phyloP scores from a whole-genome alignment of 2,888 invertebrate genomes.

The Oscheius sp. region DNA sequence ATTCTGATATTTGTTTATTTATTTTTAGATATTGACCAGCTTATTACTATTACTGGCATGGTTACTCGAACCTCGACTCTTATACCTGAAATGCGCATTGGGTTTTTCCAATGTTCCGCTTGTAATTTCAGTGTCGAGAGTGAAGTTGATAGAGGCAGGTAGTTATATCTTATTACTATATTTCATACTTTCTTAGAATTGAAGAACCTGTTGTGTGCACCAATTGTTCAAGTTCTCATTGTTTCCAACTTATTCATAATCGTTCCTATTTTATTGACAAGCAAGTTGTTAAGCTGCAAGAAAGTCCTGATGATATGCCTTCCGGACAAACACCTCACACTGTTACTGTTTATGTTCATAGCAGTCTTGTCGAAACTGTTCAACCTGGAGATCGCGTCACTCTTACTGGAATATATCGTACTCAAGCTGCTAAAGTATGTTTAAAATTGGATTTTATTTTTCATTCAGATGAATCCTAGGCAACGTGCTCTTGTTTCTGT shows the following conservation, averaged over 20 bases:
- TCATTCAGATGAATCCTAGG: slow-evolving; percentile 83
- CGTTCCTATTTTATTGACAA: slow-evolving; percentile 95
- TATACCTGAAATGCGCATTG: slow-evolving; percentile 97
- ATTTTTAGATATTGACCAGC: slow-evolving; percentile 88
- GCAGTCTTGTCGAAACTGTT: slow-evolving; percentile 92
- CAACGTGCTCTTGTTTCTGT: slow-evolving; percentile 86
- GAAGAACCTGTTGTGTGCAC: slow-evolving; percentile 92
- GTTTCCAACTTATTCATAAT: slow-evolving; percentile 91
- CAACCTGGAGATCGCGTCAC: slow-evolving; percentile 91
- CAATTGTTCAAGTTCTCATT: slow-evolving; percentile 92
- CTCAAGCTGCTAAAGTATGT: slow-evolving; percentile 72
- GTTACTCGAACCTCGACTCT: slow-evolving; percentile 92
- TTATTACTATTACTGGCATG: slow-evolving; percentile 96
- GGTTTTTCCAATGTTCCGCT: slow-evolving; percentile 92
- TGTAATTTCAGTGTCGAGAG: slow-evolving; percentile 81
- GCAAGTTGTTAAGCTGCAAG: slow-evolving; percentile 95
- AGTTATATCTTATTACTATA: neutral
- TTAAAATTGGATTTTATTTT: neutral
- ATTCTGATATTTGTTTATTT: neutral
- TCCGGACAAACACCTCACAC: slow-evolving; percentile 98
- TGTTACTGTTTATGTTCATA: slow-evolving; percentile 88
- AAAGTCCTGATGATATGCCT: slow-evolving; percentile 98
- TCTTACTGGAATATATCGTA: slow-evolving; percentile 95
- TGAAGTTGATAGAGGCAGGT: slow-evolving; percentile 52
- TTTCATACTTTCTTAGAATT: slow-evolving; percentile 76